Evolutionary conservation across 35 echinoderm and acorn worm genomes (phyloP), one percentile per base, ranked within the genome.

Genomic region (Chiridota heheva): DNA sequence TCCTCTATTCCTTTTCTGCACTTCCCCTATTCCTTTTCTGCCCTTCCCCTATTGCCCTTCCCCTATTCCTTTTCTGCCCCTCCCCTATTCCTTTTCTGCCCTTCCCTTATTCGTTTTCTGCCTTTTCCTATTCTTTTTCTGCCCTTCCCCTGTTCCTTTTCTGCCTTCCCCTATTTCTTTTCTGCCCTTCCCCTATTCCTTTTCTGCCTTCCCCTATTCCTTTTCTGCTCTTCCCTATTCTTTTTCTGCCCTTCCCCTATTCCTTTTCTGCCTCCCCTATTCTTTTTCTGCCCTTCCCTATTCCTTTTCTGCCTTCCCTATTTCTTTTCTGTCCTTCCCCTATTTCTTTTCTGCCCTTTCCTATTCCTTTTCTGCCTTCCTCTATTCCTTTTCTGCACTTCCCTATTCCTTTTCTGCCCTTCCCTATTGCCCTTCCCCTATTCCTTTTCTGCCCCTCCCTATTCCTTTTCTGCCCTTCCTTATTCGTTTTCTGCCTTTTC

Each of bases 261-360:
- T 20, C 7, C 46, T 33, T 76, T 76, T 33, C 57, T 43, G 39
- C 57, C 72, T 49, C 72, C 48, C 72, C 72, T 76, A n/a, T n/a
- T n/a, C n/a, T n/a, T n/a, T n/a, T n/a, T n/a, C n/a, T n/a, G n/a
- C 10, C 72, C 44, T 53, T 16, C 31, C 39, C 45, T 46, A 27
- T 76, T 76, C 27, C 33, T 76, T 34, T 76, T 56, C 3, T 34
- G 44, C 8, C 44, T 34, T 53, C 44, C 42, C 27, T 27, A 8
- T 46, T 55, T 38, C 12, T 16, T 76, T 29, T 55, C 22, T 33
- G 32, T 28, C 27, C n/a, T 38, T 13, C 10, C 48, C 12, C 10
- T 53, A 22, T 53, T 76, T 53, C 36, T 56, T 49, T 55, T 36
- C 13, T 76, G 30, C 42, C 15, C 27, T 30, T 55, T 49, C 26